These are phyloP conservation scores for Eilema depressum DNA, from an alignment of 2,888 invertebrate genomes.

Conservation along the genomic window DNA sequence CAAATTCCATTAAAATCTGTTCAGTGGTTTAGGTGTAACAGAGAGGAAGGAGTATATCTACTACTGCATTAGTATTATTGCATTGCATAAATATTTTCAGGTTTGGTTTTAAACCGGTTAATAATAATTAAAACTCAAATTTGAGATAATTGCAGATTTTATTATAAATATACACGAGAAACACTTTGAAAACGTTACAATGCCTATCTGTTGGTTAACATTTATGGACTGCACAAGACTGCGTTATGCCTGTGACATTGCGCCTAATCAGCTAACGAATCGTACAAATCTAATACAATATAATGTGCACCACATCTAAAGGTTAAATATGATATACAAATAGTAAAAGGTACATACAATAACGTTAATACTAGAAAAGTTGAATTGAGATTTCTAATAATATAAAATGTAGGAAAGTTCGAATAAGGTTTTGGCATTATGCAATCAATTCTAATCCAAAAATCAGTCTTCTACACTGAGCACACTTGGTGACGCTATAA, in stretches of 20 bases:
- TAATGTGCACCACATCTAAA: conserved; percentile 68
- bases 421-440: conserved; percentile 64
- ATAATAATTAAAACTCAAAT: conserved; percentile 51
- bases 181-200: conserved; percentile 64
- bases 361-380: conserved; percentile 39
- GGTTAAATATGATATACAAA: conserved; percentile 54
- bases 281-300: conserved; percentile 44
- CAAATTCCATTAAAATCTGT: too few relatives aligned
- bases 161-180: conserved; percentile 74
- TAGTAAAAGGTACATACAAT: conserved; percentile 43
- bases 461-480: conserved; percentile 85
- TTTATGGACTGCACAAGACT: conserved; percentile 27
- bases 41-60: too few relatives aligned
- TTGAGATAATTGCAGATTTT: conserved; percentile 69
- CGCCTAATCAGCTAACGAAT: conserved; percentile 46
- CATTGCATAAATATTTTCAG: too few relatives aligned
- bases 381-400: conserved; percentile 48
- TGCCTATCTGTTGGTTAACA: conserved; percentile 41
- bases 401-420: conserved; percentile 58
- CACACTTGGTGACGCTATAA: conserved; percentile 62
- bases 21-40: too few relatives aligned
- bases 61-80: too few relatives aligned
- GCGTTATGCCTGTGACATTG: conserved; percentile 31
- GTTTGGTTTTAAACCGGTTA: too few relatives aligned
- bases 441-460: conserved; percentile 61